Conservation (phyloP, 2,888 invertebrate genomes). For the Dynastes hyllus region DNA sequence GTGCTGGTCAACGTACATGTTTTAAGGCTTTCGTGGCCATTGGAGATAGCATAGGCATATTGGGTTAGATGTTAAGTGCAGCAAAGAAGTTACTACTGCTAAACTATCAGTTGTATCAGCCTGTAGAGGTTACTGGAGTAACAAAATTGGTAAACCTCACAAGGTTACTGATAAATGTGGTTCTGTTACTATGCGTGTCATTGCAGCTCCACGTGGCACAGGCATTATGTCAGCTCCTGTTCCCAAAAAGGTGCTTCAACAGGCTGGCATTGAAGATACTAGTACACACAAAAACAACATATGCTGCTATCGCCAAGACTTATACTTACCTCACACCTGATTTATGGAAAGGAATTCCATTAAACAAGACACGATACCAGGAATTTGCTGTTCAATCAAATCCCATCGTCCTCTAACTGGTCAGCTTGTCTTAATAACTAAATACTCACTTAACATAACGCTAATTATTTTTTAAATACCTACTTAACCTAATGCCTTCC, state of each 20-base stretch:
- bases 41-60: constrained; percentile 99
- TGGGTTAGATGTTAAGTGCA: constrained; percentile 99
- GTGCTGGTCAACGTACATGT: constrained; percentile 99
- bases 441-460: too few relatives aligned
- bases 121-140: constrained; percentile 99
- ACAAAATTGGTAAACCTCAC: constrained; percentile 99
- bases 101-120: constrained; percentile 99
- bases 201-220: constrained; percentile 94
- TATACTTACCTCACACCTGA: constrained; percentile 99
- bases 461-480: too few relatives aligned
- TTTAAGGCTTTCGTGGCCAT: constrained; percentile 98
- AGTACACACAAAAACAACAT: too few relatives aligned
- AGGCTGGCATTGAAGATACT: too few relatives aligned
- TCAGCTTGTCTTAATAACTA: constrained; percentile 53
- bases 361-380: constrained; percentile 96
- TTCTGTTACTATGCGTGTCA: constrained; percentile 97
- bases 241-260: too few relatives aligned
- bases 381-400: constrained; percentile 90
- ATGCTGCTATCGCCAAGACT: constrained; percentile 82
- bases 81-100: constrained; percentile 99
- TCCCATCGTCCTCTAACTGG: constrained; percentile 74
- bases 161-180: constrained; percentile 99
- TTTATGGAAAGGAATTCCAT: constrained; percentile 97
- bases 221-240: too few relatives aligned
- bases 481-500: too few relatives aligned